Base-by-base conservation (phyloP, 1,140 invertebrate species). In the Ladona fulva region DNA sequence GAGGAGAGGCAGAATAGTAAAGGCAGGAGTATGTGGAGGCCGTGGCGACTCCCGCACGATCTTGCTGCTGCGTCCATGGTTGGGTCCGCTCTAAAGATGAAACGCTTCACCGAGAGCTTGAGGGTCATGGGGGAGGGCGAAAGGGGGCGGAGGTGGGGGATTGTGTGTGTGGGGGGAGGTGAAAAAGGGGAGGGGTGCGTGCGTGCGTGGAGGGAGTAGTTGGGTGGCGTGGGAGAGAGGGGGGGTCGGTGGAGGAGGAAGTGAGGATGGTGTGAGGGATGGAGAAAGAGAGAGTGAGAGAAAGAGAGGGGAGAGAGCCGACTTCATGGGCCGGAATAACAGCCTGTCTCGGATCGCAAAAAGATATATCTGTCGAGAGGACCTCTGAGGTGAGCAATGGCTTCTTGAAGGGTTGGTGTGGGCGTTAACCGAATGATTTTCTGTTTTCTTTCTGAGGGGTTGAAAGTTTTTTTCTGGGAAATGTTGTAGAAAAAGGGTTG, bases 261-360 rank as follows among this genome's bases (percentile, higher is more conserved):
- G 3, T 19, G 52, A 66, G 29, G 29, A 37, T 37, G 29, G 29
- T 37, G 29, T 37, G 52, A 12, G 52, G 12, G 14, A 66, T 66
- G 52, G 52, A 66, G 52, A 22, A 22, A 66, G 52, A 22, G 52
- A 66, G 52, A 22, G 52, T 6, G 52, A 10, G 44, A 52, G 44
- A 19, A 10, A 52, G 44, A 19, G 44, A 11, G 44, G 19, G 44
- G 44, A 66, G 52, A 66, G 52, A 66, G 52, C 14, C 1, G 52
- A 22, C 52, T 12, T 66, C 52, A 22, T 66, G 52, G 52, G 14
- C 52, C 52, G 52, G 52, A 66, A 66, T 66, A 66, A 66, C 52
- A 66, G 52, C 52, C 52, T 66, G 52, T 66, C 52, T 66, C 52
- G 52, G n/a, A 66, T 66, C 52, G 52, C 52, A 66, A 66, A 66